Conservation (phyloP, 2,888 invertebrate genomes). For the Acanthosoma haemorrhoidale region DNA sequence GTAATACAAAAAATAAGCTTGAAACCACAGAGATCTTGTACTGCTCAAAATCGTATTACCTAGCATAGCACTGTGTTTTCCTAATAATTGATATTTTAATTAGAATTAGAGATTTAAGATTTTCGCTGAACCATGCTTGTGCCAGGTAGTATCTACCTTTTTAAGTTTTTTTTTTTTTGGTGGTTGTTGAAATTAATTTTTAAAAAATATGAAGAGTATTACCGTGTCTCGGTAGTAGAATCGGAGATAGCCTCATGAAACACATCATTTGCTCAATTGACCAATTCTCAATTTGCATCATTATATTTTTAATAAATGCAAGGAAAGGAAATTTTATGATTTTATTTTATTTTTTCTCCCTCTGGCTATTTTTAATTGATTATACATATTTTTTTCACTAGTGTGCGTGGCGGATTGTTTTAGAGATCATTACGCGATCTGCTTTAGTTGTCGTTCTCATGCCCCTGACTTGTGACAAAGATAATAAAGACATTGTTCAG, state of each 20-base stretch:
- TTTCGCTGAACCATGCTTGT: neutral
- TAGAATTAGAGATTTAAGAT: neutral
- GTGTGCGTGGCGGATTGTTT: neutral
- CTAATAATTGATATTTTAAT: neutral
- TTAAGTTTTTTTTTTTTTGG: too few species aligned
- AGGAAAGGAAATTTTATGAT: neutral
- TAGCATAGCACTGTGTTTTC: neutral
- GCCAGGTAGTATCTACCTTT: slow-evolving; percentile 3
- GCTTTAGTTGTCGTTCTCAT: neutral
- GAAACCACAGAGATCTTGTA: neutral
- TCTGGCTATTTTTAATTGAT: neutral
- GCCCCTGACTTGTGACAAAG: neutral
- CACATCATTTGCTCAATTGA: slow-evolving; percentile 25
- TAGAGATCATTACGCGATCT: neutral
- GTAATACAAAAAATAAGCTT: too few species aligned
- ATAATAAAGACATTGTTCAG: slow-evolving; percentile 4
- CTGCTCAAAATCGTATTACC: neutral
- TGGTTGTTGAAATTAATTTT: neutral
- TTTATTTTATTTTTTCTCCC: neutral
- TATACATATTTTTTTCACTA: neutral
- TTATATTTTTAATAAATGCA: slow-evolving; percentile 16
- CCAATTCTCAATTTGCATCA: slow-evolving; percentile 8
- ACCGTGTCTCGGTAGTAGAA: neutral
- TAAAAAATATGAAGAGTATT: neutral
- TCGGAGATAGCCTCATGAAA: neutral